Evolutionary conservation across 2,888 invertebrate genomes (phyloP).

Genomic region (Marronus borbonicus): DNA sequence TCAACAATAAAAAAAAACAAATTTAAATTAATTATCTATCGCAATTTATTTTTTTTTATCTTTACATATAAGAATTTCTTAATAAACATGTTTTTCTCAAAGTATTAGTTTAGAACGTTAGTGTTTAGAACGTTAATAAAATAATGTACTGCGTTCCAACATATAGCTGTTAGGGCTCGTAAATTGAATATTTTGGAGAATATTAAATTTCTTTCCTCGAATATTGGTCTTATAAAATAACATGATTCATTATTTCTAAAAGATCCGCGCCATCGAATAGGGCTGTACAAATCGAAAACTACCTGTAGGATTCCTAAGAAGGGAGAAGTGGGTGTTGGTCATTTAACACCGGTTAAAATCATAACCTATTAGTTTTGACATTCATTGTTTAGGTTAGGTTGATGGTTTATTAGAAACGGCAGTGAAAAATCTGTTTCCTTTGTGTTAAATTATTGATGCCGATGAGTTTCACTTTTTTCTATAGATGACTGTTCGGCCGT

Average conservation of each 20-base stretch:
- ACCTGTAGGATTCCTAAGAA: conserved; percentile 45
- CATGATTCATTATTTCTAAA: conserved; percentile 6
- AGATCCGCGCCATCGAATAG: background rate
- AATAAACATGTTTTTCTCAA: no score
- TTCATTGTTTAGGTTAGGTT: conserved; percentile 51
- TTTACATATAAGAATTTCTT: no score
- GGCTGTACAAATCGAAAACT: conserved; percentile 45
- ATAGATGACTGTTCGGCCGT: conserved; percentile 28
- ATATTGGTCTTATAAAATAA: conserved; percentile 5
- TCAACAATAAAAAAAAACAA: no score
- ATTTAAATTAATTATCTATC: no score
- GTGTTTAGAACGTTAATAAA: no score
- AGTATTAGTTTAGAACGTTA: no score
- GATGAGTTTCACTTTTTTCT: conserved; percentile 51
- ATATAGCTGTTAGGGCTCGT: no score
- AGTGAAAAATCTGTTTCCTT: conserved; percentile 50
- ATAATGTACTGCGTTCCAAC: no score
- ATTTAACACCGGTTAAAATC: conserved; percentile 51
- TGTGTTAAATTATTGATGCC: conserved; percentile 53
- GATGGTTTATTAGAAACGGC: conserved; percentile 52
- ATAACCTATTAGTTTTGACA: conserved; percentile 53
- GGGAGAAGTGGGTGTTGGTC: conserved; percentile 47
- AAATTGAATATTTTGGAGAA: background rate
- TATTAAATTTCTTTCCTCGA: no score
- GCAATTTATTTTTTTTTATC: no score